Evolutionary conservation across 2,113 vertebrate genomes (phyloP), one percentile per base, ranked within the genome.

Genomic region (Saccopteryx bilineata): DNA sequence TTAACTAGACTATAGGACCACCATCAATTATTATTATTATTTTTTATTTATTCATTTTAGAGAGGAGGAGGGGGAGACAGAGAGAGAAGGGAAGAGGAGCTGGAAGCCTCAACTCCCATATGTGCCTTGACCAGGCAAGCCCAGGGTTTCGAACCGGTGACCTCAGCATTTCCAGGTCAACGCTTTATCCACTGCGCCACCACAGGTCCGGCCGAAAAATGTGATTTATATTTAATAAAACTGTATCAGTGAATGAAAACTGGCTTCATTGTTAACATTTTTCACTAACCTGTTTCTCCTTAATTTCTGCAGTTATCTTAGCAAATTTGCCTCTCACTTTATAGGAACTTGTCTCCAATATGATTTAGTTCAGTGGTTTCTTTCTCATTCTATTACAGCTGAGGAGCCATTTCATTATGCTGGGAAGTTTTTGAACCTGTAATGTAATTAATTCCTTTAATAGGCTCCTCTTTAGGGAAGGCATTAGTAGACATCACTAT

Each of bases 391-490:
- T 60, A 0, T 78, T 81, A 23, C 1, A 65, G 58, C 68, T 69
- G 28, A 54, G 46, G 75, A 88, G 52, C 46, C 81, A 65, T 92
- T 83, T 81, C 58, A 65, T 33, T 48, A 79, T n/a, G 19, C 66
- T 71, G 58, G 74, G 28, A 83, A 86, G 65, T 89, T 94, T 94
- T 87, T 80, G 81, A 91, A 92, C 21, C 86, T 71, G 54, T 50
- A 28, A 9, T 48, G 61, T 76, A 76, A 96, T 93, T 88, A 90
- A 94, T 95, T 93, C 80, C 87, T 92, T 90, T 76, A 87, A 75
- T 66, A 85, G 80, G 28, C 17, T 86, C 28, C 82, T 97, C 84
- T 95, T 71, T 72, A 86, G 66, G 85, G 88, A 82, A 92, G 86
- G 21, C 56, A 89, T 94, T 76, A 91, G 65, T n/a, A 85, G 96